Conservation (phyloP, 1,140 invertebrate genomes). For the Pollicipes pollicipes region DNA sequence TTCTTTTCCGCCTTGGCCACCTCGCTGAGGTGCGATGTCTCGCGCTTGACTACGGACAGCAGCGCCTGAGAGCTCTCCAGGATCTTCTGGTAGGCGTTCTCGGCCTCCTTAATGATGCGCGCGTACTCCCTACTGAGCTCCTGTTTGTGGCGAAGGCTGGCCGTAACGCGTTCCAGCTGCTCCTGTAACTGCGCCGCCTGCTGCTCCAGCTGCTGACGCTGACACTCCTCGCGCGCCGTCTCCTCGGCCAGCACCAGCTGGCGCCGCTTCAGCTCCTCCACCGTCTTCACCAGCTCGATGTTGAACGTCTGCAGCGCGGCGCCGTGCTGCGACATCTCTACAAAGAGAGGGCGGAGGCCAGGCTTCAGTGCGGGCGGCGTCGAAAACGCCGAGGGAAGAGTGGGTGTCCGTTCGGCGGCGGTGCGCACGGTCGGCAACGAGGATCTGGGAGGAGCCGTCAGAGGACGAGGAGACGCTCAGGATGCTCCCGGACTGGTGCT, state of each 20-base stretch:
- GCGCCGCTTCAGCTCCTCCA: slow-evolving; percentile 13
- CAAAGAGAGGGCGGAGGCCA: neutral
- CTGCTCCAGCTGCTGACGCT: neutral
- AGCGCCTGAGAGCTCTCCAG: slow-evolving; percentile 11
- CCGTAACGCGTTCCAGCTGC: slow-evolving; percentile 6
- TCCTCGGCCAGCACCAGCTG: slow-evolving; percentile 10
- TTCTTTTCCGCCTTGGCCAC: neutral
- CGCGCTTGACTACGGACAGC: slow-evolving; percentile 8
- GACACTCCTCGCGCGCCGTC: slow-evolving; percentile 4
- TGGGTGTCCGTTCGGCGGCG: too few relatives aligned
- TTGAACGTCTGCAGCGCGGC: slow-evolving; percentile 13
- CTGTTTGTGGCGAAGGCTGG: slow-evolving; percentile 8
- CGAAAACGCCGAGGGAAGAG: too few relatives aligned
- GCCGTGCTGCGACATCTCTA: slow-evolving; percentile 12
- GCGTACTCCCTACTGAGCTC: slow-evolving; percentile 8
- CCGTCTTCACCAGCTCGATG: slow-evolving; percentile 13
- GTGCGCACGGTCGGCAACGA: too few relatives aligned
- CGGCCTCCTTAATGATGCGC: slow-evolving; percentile 9
- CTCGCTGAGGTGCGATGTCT: slow-evolving; percentile 4
- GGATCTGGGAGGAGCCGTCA: too few relatives aligned
- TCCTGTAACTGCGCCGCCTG: neutral
- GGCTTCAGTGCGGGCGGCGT: too few relatives aligned
- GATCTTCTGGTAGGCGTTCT: slow-evolving; percentile 12
- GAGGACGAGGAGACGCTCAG: too few relatives aligned
- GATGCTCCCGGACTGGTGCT: too few relatives aligned